Base-by-base conservation (phyloP, 2,113 vertebrate species). In the Trogon melanurus region DNA sequence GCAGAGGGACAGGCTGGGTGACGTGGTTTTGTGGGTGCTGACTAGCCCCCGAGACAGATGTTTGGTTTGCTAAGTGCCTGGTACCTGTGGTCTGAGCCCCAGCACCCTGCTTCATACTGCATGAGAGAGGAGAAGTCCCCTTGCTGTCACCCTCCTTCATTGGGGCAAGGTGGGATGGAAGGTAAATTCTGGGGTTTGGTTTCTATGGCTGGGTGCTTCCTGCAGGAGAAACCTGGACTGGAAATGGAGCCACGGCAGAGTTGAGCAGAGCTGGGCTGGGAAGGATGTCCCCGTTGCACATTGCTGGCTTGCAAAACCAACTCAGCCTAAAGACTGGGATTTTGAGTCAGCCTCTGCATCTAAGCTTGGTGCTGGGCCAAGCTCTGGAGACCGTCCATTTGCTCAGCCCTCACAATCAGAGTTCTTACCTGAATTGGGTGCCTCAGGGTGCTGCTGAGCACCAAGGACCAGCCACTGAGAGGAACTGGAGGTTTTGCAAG, bases 11-110 rank as follows among this genome's bases (percentile, higher is more conserved):
- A 48, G 51, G 44, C 14, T 70, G 65, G 26, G 23, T 50, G 71
- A 10, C 22, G 58, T 14, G 2, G 4, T 34, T 48, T 34, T 58
- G 48, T 44, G 10, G 67, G 26, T 17, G 27, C 44, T 87, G 30
- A 18, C 14, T 10, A 4, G 54, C 15, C 25, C n/a, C 51, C 7
- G 14, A 2, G 67, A 27, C 10, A 50, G 17, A 13, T 1, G 2
- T 69, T 76, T 38, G 61, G 32, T 41, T 41, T 60, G 62, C 11
- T 38, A 30, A 54, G 79, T 25, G 48, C 72, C 45, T 1, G 2
- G 25, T n/a, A 27, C 51, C 26, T 30, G 30, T 51, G 51, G n/a
- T 5, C 48, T 45, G 41, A 57, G 58, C 11, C n/a, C n/a, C 36
- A 23, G 53, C 17, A 47, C 13, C 32, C 57, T 58, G 57, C 27